Conservation (phyloP, 1,140 invertebrate genomes). For the Chrysomallon squamiferum region DNA sequence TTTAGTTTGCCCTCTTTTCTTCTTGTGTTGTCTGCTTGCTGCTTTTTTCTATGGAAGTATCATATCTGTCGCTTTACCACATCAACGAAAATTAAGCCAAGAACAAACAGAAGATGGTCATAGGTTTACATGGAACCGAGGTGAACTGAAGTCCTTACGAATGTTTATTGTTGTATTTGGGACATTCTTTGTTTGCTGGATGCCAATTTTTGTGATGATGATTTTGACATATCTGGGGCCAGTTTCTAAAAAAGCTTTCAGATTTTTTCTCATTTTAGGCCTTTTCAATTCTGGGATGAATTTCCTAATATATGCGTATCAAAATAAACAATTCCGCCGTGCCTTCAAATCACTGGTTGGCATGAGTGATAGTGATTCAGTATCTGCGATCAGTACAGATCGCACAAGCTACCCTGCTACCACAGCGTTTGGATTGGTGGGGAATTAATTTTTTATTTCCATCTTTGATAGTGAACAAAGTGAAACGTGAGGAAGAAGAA, state of each 20-base stretch:
- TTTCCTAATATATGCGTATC: neutral
- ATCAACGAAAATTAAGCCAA: neutral
- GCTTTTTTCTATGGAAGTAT: neutral
- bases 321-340: neutral
- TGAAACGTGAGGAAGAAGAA: too few species aligned
- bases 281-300: conserved; percentile 4
- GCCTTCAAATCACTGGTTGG: too few species aligned
- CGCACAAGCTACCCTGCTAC: too few species aligned
- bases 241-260: neutral
- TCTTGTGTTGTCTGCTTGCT: neutral
- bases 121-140: neutral
- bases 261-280: neutral
- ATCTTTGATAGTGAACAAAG: too few species aligned
- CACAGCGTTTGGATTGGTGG: too few species aligned
- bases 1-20: neutral
- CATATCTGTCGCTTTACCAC: neutral
- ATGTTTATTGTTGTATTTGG: neutral
- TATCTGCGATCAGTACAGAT: too few species aligned
- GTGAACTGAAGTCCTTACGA: neutral
- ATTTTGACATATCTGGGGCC: too few species aligned
- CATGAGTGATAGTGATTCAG: too few species aligned
- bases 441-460: too few species aligned
- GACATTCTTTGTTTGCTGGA: neutral
- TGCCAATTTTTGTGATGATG: neutral
- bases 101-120: neutral